These are phyloP conservation scores for Artibeus jamaicensis DNA, from an alignment of 2,797 vertebrate genomes.

Conservation along the genomic window DNA sequence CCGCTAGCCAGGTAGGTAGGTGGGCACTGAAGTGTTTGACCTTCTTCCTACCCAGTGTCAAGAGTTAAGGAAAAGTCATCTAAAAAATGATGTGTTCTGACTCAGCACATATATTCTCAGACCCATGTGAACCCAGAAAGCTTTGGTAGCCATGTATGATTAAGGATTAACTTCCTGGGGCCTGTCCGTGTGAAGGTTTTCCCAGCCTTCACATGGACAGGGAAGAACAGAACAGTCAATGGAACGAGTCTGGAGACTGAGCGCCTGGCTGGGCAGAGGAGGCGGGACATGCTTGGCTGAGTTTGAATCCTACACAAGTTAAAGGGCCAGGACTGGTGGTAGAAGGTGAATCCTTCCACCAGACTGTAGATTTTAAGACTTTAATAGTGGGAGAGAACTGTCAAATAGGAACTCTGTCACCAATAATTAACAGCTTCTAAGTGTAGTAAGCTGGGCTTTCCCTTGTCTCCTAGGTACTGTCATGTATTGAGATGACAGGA, in stretches of 20 bases:
- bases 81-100: neutral
- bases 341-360: neutral
- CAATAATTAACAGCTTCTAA: slow-evolving; percentile 46
- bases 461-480: neutral
- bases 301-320: slow-evolving; percentile 46
- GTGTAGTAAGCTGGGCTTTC: slow-evolving; percentile 10
- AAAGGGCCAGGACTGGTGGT: neutral
- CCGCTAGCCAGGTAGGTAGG: accelerated
- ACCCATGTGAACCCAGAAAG: neutral
- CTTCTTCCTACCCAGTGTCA: neutral
- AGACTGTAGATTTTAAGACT: slow-evolving; percentile 31
- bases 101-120: neutral
- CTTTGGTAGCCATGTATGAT: neutral
- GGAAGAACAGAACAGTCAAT: slow-evolving; percentile 8
- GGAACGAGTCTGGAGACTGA: slow-evolving; percentile 23
- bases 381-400: slow-evolving; percentile 8
- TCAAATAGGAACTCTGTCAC: neutral
- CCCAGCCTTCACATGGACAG: neutral
- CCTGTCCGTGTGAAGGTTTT: neutral
- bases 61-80: neutral
- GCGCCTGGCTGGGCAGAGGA: neutral
- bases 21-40: neutral
- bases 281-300: neutral
- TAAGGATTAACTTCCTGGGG: neutral
- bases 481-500: slow-evolving; percentile 40